Percentiles rank a stretch among this genome's conserved stretches.
Evolutionary conservation across 2,888 invertebrate genomes (phyloP).

Genomic region (Eurois occulta): DNA sequence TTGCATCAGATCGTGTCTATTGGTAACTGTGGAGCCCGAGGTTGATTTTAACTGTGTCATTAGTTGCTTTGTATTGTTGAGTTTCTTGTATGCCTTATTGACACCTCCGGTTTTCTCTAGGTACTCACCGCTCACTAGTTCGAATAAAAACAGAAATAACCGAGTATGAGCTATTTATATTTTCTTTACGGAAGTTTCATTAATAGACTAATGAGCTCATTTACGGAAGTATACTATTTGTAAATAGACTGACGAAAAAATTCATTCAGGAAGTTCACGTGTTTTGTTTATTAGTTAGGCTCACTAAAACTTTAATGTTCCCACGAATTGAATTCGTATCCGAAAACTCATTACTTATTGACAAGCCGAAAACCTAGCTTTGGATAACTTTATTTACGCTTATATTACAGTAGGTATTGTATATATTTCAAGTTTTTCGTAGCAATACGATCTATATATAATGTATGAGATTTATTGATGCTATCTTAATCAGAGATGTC

Average conservation of each 20-base stretch:
- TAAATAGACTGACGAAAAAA: neutral
- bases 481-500: conserved; percentile 17
- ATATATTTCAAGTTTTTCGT: neutral
- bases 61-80: no score
- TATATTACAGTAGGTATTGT: neutral
- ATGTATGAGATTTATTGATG: conserved; percentile 16
- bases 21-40: no score
- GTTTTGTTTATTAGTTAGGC: neutral
- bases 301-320: conserved; percentile 12
- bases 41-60: no score
- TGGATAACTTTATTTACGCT: conserved; percentile 11
- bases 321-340: conserved; percentile 12
- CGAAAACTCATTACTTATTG: conserved; percentile 28
- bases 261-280: neutral
- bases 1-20: no score
- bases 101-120: no score
- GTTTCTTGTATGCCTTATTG: no score
- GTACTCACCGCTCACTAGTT: neutral
- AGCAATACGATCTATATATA: neutral
- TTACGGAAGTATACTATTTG: neutral
- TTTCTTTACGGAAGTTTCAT: neutral
- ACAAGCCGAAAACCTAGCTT: conserved; percentile 5
- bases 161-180: neutral
- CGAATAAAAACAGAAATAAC: neutral
- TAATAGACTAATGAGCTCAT: neutral